Conservation (phyloP, 1,140 invertebrate genomes). For the Bombus turneri region DNA sequence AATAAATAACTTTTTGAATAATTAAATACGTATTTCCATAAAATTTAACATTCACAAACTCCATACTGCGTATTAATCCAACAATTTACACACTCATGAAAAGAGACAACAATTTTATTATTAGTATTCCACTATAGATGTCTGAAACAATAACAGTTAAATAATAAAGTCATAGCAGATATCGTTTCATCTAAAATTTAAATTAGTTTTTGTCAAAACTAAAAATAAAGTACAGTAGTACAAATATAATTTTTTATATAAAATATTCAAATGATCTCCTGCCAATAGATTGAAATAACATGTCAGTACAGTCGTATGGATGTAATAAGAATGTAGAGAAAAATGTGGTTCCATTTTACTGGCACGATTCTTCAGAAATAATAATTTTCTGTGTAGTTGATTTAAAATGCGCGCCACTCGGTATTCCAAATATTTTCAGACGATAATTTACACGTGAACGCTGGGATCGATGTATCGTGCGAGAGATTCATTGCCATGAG, state of each 20-base stretch:
- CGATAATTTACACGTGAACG: background rate
- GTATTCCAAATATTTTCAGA: conserved; percentile 15
- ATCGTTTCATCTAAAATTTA: background rate
- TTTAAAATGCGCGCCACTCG: background rate
- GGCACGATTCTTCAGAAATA: background rate
- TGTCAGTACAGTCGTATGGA: too few relatives aligned
- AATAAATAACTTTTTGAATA: too few relatives aligned
- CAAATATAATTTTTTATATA: background rate
- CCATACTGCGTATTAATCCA: too few relatives aligned
- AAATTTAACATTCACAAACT: too few relatives aligned
- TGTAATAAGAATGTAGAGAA: background rate
- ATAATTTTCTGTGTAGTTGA: background rate
- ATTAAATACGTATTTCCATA: too few relatives aligned
- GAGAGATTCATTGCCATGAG: background rate
- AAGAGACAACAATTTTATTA: too few relatives aligned
- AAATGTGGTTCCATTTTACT: background rate
- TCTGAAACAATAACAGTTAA: background rate
- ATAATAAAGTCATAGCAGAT: background rate
- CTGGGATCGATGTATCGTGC: background rate
- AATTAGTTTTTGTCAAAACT: background rate
- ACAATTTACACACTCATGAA: too few relatives aligned
- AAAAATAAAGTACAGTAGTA: background rate
- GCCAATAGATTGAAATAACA: background rate
- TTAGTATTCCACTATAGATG: too few relatives aligned
- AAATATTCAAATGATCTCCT: background rate